These are phyloP conservation scores for Paracentrotus lividus DNA, from an alignment of 53 echinoderm and acorn worm species.

Conservation along the genomic window DNA sequence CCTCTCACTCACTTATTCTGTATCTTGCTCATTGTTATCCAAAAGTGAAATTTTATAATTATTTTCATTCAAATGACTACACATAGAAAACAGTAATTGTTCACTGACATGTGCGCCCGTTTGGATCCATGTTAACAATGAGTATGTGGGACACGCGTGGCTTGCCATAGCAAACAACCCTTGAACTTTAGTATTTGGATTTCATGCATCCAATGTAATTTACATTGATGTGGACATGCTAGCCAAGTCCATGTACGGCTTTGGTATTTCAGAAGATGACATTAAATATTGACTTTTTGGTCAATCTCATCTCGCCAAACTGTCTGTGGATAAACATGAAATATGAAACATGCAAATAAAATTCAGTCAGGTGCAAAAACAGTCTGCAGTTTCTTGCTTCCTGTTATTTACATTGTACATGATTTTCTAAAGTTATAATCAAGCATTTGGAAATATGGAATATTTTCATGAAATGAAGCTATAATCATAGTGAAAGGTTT, in stretches of 20 bases:
- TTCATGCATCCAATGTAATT: constrained; percentile 6
- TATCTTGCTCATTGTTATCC: too few species aligned
- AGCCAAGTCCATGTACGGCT: too few species aligned
- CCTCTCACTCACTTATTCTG: too few species aligned
- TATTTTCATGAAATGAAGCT: too few species aligned
- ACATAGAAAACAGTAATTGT: not conserved
- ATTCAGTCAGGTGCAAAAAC: not conserved
- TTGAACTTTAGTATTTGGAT: constrained; percentile 28
- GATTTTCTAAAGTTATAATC: not conserved
- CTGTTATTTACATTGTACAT: not conserved
- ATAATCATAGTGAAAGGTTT: too few species aligned
- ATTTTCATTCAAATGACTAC: not conserved
- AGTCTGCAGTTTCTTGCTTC: constrained; percentile 2
- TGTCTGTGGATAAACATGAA: not conserved
- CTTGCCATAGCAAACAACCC: not conserved
- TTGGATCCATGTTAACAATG: not conserved
- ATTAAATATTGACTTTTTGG: constrained; percentile 22
- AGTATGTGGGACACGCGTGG: not conserved
- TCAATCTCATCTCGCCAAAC: constrained; percentile 30
- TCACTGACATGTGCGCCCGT: not conserved
- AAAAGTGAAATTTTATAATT: not conserved
- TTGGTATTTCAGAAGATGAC: constrained; percentile 14
- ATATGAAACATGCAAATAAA: constrained; percentile 16
- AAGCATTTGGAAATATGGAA: not conserved
- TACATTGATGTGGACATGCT: not conserved